Evolutionary conservation across 2,888 invertebrate species (phyloP).

Genomic region (Acrobasis suavella): DNA sequence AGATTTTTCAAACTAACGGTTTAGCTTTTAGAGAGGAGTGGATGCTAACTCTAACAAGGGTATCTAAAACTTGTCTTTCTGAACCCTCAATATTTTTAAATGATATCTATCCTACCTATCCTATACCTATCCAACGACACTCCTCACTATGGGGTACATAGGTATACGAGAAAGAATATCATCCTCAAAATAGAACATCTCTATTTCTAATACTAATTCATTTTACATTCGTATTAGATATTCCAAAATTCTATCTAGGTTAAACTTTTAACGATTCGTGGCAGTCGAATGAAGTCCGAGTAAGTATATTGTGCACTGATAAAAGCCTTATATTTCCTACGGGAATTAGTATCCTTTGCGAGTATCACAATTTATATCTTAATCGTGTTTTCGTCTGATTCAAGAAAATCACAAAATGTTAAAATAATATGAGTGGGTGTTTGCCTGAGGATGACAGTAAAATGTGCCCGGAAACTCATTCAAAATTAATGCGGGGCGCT

Average conservation of each 20-base stretch:
- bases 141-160: no score
- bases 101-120: no score
- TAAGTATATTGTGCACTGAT: not conserved
- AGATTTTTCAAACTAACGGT: no score
- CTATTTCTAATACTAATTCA: no score
- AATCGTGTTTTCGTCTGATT: not conserved
- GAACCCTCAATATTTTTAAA: no score
- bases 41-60: no score
- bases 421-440: constrained; percentile 1
- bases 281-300: not conserved
- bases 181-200: no score
- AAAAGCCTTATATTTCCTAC: not conserved
- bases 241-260: no score
- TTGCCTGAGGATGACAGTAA: not conserved
- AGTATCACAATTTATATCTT: not conserved
- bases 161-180: no score
- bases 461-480: not conserved
- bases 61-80: no score
- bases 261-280: not conserved
- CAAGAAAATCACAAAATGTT: not conserved
- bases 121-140: no score
- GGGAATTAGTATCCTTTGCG: not conserved
- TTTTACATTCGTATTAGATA: not conserved
- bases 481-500: not conserved
- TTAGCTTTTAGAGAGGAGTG: no score